Evolutionary conservation across 2,888 invertebrate genomes (phyloP).

Genomic region (Cephus rjabovi): DNA sequence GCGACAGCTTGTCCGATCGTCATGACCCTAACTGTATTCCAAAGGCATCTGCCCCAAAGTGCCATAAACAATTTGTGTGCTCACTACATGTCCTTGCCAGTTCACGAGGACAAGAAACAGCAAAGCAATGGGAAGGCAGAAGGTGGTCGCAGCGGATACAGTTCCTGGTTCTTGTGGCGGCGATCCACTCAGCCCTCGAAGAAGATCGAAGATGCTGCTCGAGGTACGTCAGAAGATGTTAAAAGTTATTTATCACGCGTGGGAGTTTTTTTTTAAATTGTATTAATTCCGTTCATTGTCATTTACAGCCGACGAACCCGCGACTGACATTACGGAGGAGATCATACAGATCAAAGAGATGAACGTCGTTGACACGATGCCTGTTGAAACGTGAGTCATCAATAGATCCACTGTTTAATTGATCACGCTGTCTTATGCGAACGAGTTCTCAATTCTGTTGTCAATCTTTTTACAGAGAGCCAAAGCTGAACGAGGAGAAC

Average conservation of each 20-base stretch:
- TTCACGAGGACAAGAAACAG: slow-evolving; percentile 54
- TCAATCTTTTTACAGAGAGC: background rate
- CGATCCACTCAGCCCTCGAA: slow-evolving; percentile 59
- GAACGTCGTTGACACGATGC: slow-evolving; percentile 26
- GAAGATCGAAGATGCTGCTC: slow-evolving; percentile 34
- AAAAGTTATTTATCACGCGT: background rate
- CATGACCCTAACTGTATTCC: slow-evolving; percentile 87
- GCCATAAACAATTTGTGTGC: slow-evolving; percentile 52
- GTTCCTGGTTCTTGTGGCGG: slow-evolving; percentile 72
- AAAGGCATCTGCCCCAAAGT: slow-evolving; percentile 81
- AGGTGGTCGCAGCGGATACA: slow-evolving; percentile 58
- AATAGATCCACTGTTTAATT: background rate
- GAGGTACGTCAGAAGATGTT: background rate
- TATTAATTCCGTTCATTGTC: background rate
- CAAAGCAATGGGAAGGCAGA: slow-evolving; percentile 43
- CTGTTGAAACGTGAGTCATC: slow-evolving; percentile 23
- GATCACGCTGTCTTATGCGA: background rate
- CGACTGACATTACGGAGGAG: slow-evolving; percentile 33
- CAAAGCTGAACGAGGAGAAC: background rate
- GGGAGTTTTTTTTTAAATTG: background rate
- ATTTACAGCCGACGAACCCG: slow-evolving; percentile 40
- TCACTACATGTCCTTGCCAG: slow-evolving; percentile 51
- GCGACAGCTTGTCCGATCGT: slow-evolving; percentile 90
- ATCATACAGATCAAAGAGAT: slow-evolving; percentile 35
- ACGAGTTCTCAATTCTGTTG: background rate